Base-by-base conservation (phyloP, 2,113 vertebrate genomes). In the Eublepharis macularius region DNA sequence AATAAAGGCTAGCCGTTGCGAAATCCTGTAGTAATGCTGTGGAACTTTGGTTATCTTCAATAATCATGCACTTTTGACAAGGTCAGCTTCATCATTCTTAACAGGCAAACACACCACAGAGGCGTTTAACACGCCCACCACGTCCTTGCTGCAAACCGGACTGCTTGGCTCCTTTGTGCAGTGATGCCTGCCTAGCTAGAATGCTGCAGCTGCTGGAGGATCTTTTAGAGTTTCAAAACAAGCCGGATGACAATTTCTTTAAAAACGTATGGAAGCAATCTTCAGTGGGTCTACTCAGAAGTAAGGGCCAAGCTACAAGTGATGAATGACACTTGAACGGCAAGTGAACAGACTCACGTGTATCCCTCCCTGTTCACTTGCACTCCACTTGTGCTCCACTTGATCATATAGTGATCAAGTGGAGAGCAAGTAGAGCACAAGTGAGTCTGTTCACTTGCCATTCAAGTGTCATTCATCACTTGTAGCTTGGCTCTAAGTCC, bases 1-100 rank as follows among this genome's bases (percentile, higher is more conserved):
- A 89, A 91, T 93, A 92, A 94, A 95, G 92, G 93, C 92, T 94
- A 95, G 90, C 91, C 72, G 88, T 94, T 91, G 94, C 94, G 93
- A 94, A 94, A 94, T 92, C 81, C 90, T 63, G 75, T 92, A 93
- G 92, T 91, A 91, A 91, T 76, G 88, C 84, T 86, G 91, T 89
- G 92, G 92, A 92, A 92, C 92, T 89, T 87, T 86, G 86, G 51
- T 90, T 90, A 88, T 92, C 93, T 90, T 83, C 93, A 90, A 76
- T 91, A 88, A 93, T 45, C 86, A 83, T 17, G 6, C 89, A 65
- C 88, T 92, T 85, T 91, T 92, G 93, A 92, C 93, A 92, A 92
- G 92, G 90, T 92, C 87, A 84, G 9, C 43, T 90, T 92, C 82
- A 81, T 92, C 87, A 82, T 85, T 86, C 89, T 83, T 87, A 82